Conservation (phyloP, 2,113 vertebrate species). For the Dasyprocta punctata region DNA sequence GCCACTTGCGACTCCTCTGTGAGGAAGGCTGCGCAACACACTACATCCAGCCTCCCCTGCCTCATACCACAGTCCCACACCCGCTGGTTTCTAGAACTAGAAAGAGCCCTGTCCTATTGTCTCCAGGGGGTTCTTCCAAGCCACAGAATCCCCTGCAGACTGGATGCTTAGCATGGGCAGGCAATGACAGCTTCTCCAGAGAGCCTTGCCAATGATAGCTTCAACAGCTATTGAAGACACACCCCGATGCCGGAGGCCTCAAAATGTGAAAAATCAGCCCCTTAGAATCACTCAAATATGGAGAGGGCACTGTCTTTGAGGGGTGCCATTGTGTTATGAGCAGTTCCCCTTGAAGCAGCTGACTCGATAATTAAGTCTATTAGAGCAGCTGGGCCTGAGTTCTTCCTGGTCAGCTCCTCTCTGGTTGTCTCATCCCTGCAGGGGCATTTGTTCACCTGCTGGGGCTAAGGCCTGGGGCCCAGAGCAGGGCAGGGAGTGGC, state of each 20-base stretch:
- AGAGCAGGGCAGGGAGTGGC: neutral
- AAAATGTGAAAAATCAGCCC: neutral
- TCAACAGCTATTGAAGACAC: neutral
- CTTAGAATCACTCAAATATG: neutral
- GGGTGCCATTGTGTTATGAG: neutral
- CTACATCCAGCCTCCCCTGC: neutral
- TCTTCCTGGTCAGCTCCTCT: accelerated
- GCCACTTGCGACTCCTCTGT: neutral
- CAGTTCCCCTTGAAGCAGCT: neutral
- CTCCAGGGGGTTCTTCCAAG: neutral
- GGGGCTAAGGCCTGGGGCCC: neutral
- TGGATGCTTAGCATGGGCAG: neutral
- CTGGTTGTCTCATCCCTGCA: neutral
- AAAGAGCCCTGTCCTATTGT: conserved; percentile 53
- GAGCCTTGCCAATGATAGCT: neutral
- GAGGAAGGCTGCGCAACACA: neutral
- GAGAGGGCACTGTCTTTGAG: neutral
- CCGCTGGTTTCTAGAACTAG: neutral
- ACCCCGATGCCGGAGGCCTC: neutral
- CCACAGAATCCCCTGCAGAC: conserved; percentile 31
- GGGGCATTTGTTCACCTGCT: neutral
- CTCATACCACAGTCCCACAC: neutral
- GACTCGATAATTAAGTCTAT: accelerated
- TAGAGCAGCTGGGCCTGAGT: accelerated
- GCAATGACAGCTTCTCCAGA: neutral